phyloP scores from a whole-genome alignment of 1,140 invertebrate species.

The Stegodyphus mimosarum region DNA sequence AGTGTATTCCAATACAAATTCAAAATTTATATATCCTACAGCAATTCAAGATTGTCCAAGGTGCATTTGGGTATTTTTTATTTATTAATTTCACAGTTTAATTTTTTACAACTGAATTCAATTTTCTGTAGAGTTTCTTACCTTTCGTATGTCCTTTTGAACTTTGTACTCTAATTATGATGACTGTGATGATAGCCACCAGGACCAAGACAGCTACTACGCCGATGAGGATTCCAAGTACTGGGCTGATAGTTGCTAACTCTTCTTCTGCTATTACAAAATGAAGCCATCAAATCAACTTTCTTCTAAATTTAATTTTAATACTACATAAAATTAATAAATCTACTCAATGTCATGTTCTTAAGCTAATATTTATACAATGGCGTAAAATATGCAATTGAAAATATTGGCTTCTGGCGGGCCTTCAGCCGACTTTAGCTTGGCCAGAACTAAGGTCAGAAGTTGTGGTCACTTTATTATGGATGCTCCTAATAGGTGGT shows the following conservation, averaged over 20 bases:
- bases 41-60: no score
- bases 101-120: no score
- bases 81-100: no score
- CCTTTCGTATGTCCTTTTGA: slow-evolving; percentile 29
- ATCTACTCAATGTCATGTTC: neutral
- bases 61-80: no score
- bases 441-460: no score
- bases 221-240: slow-evolving; percentile 57
- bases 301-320: neutral
- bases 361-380: neutral
- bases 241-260: slow-evolving; percentile 34
- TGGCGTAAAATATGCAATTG: neutral
- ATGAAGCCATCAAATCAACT: neutral
- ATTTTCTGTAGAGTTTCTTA: neutral
- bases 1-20: no score
- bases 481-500: no score
- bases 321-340: neutral
- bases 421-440: no score
- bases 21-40: no score
- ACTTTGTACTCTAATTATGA: slow-evolving; percentile 55
- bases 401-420: no score
- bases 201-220: slow-evolving; percentile 56
- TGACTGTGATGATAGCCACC: slow-evolving; percentile 53
- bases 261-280: slow-evolving; percentile 56
- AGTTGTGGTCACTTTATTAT: no score